Evolutionary conservation across 1,140 invertebrate genomes (phyloP), one percentile per base, ranked within the genome.

Genomic region (Mesaphorura yosii): DNA sequence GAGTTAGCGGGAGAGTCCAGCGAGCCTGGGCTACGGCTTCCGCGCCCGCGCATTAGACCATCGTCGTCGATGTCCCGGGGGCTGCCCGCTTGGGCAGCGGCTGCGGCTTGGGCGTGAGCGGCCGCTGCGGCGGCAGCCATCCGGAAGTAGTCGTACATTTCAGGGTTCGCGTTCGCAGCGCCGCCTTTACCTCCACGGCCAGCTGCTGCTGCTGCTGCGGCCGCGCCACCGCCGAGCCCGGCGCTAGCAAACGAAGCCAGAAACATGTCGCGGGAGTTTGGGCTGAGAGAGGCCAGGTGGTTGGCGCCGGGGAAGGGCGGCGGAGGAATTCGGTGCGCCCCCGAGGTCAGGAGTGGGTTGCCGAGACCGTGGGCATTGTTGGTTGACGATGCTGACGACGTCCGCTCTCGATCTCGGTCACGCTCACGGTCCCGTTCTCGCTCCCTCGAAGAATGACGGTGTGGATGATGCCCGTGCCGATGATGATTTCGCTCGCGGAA

Each of bases 1-100:
- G 61, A 63, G 45, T 59, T 57, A n/a, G n/a, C n/a, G 1, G 61
- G 61, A 31, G 61, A 63, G 22, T 63, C 61, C 4, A 63, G 58
- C 23, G 61, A 63, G 14, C 51, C 60, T 38, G 57, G 60, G 45
- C 61, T 63, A 48, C 54, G n/a, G 1, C 54, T 49, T 12, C 51
- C 51, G 1, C 57, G 42, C 1, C 51, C 51, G 37, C 55, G 52
- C 20, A 55, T 50, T 22, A 58, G 55, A 2, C 51, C 55, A 10
- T 54, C 59, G 20, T 51, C 48, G n/a, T 58, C 52, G 4, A n/a
- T 4, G 22, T 48, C 31, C 1, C 6, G 19, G 12, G 44, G 4
- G 20, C 22, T 49, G 19, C 28, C 26, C 7, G 17, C 27, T 25
- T 37, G n/a, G 2, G 41, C 51, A 3, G 29, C 41, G 6, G 6